Base-by-base conservation (phyloP, 2,113 vertebrate genomes). In the Syngnathoides biaculeatus region DNA sequence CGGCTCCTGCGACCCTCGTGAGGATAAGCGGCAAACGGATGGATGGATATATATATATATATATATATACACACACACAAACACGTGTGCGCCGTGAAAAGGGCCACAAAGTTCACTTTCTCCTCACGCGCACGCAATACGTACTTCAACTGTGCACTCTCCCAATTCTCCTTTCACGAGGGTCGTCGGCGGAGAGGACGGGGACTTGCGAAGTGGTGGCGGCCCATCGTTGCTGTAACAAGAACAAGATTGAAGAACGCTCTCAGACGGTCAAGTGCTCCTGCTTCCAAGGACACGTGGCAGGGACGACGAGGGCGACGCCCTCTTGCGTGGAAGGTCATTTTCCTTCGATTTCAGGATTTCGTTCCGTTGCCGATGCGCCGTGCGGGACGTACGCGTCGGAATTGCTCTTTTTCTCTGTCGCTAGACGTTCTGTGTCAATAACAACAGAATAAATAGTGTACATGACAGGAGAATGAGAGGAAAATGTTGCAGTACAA, bases 271-370 rank as follows among this genome's bases (percentile, higher is more conserved):
- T 98, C 81, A 98, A 96, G 88, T 98, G 96, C 52, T 97, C 96
- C 48, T 98, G 97, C 81, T 94, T 96, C 83, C 94, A 94, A 0
- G 96, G 97, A 14, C 94, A 98, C 88, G 95, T 98, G 40, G 96
- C 96, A 0, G 96, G 96, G 8, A 98, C 97, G 0, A 97, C 95
- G 0, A 89, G 92, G 48, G 93, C 95, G 0, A 88, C 90, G 82
- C 95, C 97, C 78, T 98, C 95, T 6, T 98, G 96, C 1, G 96
- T 98, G 57, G 96, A 98, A 93, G 96, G 96, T 98, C 94, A 70
- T 65, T 53, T 63, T 45, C 66, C 75, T 40, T 2, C 20, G 8
- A 20, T 20, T 38, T 9, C 38, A 60, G 8, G 2, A 39, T n/a
- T 39, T 2, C 3, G 0, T 19, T 20, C 38, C 9, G 38, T 30